Conservation (phyloP, 2,797 vertebrate genomes). For the Argyrosomus regius region DNA sequence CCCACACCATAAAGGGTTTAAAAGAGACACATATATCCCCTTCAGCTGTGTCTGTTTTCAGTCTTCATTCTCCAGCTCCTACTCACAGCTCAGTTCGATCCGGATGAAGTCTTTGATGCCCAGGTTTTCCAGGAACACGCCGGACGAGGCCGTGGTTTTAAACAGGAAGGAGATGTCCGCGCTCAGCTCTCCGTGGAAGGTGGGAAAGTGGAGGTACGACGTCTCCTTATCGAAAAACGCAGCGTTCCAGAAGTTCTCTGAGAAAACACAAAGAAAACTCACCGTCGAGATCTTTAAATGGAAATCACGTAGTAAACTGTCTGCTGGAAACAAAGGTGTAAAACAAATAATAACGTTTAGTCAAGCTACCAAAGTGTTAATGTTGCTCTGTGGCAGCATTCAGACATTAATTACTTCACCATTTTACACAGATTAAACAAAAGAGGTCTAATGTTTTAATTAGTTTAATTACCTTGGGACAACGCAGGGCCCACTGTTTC, state of each 20-base stretch:
- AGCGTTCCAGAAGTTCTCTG: slow-evolving; percentile 92
- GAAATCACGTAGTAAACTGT: not conserved
- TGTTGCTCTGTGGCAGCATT: too few relatives aligned
- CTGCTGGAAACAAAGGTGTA: not conserved
- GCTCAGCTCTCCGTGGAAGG: slow-evolving; percentile 91
- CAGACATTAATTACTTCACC: too few relatives aligned
- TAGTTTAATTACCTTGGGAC: not conserved
- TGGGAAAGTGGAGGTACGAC: slow-evolving; percentile 92
- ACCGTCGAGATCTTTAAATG: not conserved
- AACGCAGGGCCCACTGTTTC: not conserved
- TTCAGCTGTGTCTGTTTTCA: not conserved
- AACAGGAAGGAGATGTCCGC: slow-evolving; percentile 94
- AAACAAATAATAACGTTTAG: not conserved
- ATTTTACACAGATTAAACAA: not conserved
- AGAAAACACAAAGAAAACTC: slow-evolving; percentile 14
- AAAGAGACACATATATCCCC: not conserved
- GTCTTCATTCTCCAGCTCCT: not conserved
- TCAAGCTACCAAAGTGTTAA: too few relatives aligned
- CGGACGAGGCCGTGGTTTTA: slow-evolving; percentile 88
- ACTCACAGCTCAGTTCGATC: slow-evolving; percentile 93
- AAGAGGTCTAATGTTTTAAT: not conserved
- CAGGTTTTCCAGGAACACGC: slow-evolving; percentile 93
- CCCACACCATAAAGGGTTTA: not conserved
- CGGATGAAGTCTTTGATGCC: slow-evolving; percentile 92
- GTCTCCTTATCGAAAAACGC: slow-evolving; percentile 93